A percentile compares a stretch with the other conserved stretches of the same genome.
Evolutionary conservation across 2,113 vertebrate genomes (phyloP).

Genomic region (Dicrurus megarhynchus): DNA sequence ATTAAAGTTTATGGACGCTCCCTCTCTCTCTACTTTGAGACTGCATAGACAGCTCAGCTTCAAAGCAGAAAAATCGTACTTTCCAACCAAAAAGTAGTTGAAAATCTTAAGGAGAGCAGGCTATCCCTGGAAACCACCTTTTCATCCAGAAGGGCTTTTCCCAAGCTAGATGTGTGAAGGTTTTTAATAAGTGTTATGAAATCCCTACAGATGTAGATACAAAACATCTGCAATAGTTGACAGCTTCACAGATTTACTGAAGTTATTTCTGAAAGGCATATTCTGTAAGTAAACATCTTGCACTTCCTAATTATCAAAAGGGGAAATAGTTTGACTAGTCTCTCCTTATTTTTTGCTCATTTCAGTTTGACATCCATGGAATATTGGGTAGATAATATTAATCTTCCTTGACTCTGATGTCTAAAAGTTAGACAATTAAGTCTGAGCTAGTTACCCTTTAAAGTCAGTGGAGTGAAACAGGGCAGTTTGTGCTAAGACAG

Average conservation of each 20-base stretch:
- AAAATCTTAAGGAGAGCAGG: not conserved
- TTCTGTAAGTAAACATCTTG: constrained; percentile 48
- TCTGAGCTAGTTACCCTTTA: constrained; percentile 16
- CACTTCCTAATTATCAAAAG: constrained; percentile 28
- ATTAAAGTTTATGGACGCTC: not conserved
- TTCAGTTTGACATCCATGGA: constrained; percentile 3
- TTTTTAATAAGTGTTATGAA: constrained; percentile 48
- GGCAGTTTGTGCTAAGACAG: not conserved
- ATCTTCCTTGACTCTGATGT: constrained; percentile 24
- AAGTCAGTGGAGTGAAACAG: constrained; percentile 35
- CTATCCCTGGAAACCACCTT: constrained; percentile 26
- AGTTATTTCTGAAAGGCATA: constrained; percentile 43
- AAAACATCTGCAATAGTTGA: constrained; percentile 41
- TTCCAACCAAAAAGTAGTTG: not conserved
- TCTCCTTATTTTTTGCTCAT: not conserved
- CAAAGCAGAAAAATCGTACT: not conserved
- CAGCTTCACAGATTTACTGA: constrained; percentile 48
- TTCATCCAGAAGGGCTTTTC: constrained; percentile 27
- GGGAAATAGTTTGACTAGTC: not conserved
- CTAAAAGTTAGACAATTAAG: constrained; percentile 43
- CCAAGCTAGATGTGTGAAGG: constrained; percentile 3
- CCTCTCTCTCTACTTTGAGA: not conserved
- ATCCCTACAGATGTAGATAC: constrained; percentile 41
- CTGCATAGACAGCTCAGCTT: not conserved
- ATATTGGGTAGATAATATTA: constrained; percentile 25